Evolutionary conservation across 2,888 invertebrate species (phyloP).

Genomic region (Pristionchus arcanus): DNA sequence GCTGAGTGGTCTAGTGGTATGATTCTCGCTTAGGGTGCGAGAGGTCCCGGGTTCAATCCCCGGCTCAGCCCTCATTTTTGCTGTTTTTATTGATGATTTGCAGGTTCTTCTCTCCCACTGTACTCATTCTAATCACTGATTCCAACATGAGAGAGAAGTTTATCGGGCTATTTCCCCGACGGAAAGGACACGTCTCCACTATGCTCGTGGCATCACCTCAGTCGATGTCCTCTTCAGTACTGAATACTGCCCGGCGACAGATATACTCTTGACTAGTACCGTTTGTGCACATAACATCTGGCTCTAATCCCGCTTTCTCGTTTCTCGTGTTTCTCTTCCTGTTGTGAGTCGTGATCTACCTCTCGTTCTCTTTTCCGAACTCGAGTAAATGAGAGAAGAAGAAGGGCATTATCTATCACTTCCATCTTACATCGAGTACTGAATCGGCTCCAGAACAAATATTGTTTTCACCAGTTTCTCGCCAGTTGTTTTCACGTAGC

Average conservation of each 20-base stretch:
- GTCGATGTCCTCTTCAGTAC: neutral
- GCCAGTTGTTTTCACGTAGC: too few relatives aligned
- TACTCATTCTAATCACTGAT: constrained; percentile 7
- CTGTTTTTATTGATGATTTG: neutral
- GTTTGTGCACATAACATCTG: neutral
- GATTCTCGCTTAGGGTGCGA: constrained; percentile 80
- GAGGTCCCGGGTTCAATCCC: constrained; percentile 79
- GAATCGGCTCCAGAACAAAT: too few relatives aligned
- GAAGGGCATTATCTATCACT: too few relatives aligned
- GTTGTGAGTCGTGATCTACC: neutral
- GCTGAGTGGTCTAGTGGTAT: constrained; percentile 80
- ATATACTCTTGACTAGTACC: neutral
- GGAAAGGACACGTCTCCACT: neutral
- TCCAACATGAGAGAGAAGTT: constrained; percentile 24
- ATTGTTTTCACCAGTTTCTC: too few relatives aligned
- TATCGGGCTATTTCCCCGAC: neutral
- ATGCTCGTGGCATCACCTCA: neutral
- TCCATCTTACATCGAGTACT: too few relatives aligned
- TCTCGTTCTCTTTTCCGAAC: neutral
- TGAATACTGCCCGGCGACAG: too few relatives aligned
- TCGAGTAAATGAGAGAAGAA: neutral
- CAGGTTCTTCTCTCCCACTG: constrained; percentile 30
- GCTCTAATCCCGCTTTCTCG: neutral
- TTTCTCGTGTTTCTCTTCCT: neutral
- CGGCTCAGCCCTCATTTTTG: constrained; percentile 66